A percentile compares a stretch with the other conserved stretches of the same genome.
Evolutionary conservation across 2,888 invertebrate species (phyloP).

Genomic region (Linhomoeus sp.): DNA sequence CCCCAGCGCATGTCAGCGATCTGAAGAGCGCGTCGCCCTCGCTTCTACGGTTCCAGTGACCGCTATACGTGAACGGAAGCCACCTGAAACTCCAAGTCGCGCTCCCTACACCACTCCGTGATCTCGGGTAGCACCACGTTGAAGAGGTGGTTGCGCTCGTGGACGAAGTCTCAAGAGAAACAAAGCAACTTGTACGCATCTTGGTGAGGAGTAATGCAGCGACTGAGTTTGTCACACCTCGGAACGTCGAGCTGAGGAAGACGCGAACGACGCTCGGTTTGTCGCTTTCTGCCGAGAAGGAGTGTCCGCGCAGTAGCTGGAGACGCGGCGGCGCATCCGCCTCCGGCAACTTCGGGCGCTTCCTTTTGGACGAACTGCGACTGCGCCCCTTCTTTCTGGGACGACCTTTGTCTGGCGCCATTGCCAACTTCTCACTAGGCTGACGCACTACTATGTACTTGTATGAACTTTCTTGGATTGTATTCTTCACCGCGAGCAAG

Average conservation of each 20-base stretch:
- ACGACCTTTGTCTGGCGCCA: too few species aligned
- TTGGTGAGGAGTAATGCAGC: not conserved
- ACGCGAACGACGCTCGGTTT: too few species aligned
- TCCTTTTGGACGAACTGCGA: too few species aligned
- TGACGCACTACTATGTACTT: too few species aligned
- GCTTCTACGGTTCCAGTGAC: not conserved
- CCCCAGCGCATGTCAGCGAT: conserved; percentile 97
- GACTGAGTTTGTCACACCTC: not conserved
- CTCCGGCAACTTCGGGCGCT: too few species aligned
- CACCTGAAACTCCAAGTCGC: conserved; percentile 89
- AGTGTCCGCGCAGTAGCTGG: too few species aligned
- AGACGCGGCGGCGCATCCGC: too few species aligned
- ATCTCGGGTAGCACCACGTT: conserved; percentile 77
- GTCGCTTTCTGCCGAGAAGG: too few species aligned
- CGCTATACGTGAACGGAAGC: not conserved
- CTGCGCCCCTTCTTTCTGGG: too few species aligned
- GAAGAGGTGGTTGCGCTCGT: conserved; percentile 89
- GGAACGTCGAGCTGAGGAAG: not conserved
- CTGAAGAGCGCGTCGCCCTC: conserved; percentile 33
- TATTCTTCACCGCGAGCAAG: too few species aligned
- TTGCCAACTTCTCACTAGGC: too few species aligned
- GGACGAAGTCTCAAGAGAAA: conserved; percentile 57
- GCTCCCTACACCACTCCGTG: conserved; percentile 83
- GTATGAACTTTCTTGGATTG: too few species aligned
- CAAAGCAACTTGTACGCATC: not conserved